Base-by-base conservation (phyloP, 2,888 invertebrate genomes). In the Nebria salina region DNA sequence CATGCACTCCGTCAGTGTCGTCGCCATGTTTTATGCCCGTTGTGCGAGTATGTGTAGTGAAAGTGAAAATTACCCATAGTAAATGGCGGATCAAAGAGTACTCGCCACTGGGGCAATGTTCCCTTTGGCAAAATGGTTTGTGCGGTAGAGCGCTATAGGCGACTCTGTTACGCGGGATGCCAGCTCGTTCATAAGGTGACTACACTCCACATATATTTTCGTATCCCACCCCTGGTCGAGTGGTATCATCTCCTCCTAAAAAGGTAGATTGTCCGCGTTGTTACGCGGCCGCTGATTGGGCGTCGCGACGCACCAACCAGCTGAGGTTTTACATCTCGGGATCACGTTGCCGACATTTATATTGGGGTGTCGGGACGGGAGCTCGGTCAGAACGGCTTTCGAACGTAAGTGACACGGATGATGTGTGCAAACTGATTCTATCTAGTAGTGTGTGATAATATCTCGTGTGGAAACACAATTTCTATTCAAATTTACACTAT, bases 361-460 rank as follows among this genome's bases (percentile, higher is more conserved):
- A 94, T 94, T 92, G 91, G 91, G 91, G 90, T 90, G 89, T 89
- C 89, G 90, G 91, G 90, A 91, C 92, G 91, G 92, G 92, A 92
- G 92, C 92, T 93, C 93, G 94, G 94, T 95, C 96, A 97, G 96
- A 96, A 96, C 96, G 96, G 96, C 96, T 96, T 95, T 95, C 94
- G 94, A 96, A 95, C 96, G 96, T 96, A 96, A 96, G 96, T 96
- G 89, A 82, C 82, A 82, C 82, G 83, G 83, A 83, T 76, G 54
- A 13, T 77, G 77, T 77, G 77, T 81, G 65, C 77, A 66, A 72
- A 54, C 54, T 54, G 77, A 77, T 65, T 77, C 74, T 82, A 43
- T 81, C 72, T 26, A 26, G 34, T 42, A n/a, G 26, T 42, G 26
- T 66, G 13, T 26, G 41, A 43, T 75, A 43, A 43, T 42, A 42